Evolutionary conservation across 2,888 invertebrate genomes (phyloP).

Genomic region (Cremastinae sp.): DNA sequence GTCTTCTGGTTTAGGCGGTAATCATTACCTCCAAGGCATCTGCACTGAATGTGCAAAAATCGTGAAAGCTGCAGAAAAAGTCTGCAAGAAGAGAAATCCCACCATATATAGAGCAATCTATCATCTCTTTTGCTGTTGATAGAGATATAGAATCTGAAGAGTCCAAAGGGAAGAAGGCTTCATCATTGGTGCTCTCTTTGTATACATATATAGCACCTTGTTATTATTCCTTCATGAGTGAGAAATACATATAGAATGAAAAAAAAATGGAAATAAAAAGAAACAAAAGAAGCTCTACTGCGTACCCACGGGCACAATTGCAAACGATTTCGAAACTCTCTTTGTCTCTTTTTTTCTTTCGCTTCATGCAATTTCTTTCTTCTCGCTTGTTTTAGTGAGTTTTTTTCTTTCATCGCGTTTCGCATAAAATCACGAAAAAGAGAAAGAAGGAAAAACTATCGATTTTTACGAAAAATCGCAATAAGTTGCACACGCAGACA

Average conservation of each 20-base stretch:
- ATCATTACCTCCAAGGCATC: neutral
- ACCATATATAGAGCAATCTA: constrained; percentile 50
- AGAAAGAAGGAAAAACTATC: constrained; percentile 24
- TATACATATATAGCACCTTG: constrained; percentile 24
- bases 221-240: constrained; percentile 48
- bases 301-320: constrained; percentile 39
- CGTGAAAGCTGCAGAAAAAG: constrained; percentile 16
- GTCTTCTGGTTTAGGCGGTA: neutral
- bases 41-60: constrained; percentile 31
- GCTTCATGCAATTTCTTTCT: neutral
- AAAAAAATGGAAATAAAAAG: constrained; percentile 48
- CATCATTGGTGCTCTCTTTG: constrained; percentile 39
- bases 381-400: constrained; percentile 6
- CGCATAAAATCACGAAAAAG: constrained; percentile 22
- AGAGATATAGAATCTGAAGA: neutral
- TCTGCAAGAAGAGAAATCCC: constrained; percentile 25
- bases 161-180: neutral
- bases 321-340: constrained; percentile 40
- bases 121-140: constrained; percentile 24
- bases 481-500: constrained; percentile 31
- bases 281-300: constrained; percentile 50
- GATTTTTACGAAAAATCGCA: constrained; percentile 63
- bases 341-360: neutral
- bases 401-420: constrained; percentile 40
- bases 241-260: constrained; percentile 49